Evolutionary conservation across 2,797 vertebrate species (phyloP), one percentile per base, ranked within the genome.

Genomic region (Enteromius trimaculatus): DNA sequence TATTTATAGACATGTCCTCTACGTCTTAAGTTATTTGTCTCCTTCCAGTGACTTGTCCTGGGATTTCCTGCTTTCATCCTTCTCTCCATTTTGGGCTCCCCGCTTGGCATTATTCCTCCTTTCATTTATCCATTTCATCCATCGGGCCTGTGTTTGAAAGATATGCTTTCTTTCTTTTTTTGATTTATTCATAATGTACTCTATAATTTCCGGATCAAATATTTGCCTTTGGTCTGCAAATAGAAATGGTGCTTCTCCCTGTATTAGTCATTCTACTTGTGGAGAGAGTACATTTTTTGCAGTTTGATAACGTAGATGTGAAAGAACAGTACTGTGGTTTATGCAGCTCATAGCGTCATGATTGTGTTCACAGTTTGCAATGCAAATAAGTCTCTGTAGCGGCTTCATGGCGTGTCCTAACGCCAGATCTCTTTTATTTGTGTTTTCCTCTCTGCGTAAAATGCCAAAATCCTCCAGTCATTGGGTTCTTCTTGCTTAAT

Each of bases 21-120:
- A 31, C 44, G 82, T 88, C 88, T 85, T 87, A 81, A 78, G 86
- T 85, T 84, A 71, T 87, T 87, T 86, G 84, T 88, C 82, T 86
- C 84, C 65, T 72, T 77, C 74, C 74, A 71, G 23, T 80, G 82
- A 72, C 77, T 86, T 82, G 31, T 83, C 83, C 82, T 83, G 71
- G 71, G 80, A 84, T 82, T 31, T 75, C 29, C 69, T 71, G 47
- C 74, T 68, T 51, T 74, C 53, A 49, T 75, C 42, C 34, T 8
- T 65, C 77, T 58, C 42, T 78, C 74, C 16, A 37, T 79, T 71
- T 55, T 44, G 55, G 11, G 60, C 70, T 72, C 34, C 77, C 26
- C 14, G 26, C 65, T 86, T 78, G 42, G 29, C 13, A 47, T 70
- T 70, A 62, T 74, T 82, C 39, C 65, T 29, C 10, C n/a, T 47